These are phyloP conservation scores for Odocoileus hemionus DNA, from an alignment of 2,113 vertebrate species.

Conservation along the genomic window DNA sequence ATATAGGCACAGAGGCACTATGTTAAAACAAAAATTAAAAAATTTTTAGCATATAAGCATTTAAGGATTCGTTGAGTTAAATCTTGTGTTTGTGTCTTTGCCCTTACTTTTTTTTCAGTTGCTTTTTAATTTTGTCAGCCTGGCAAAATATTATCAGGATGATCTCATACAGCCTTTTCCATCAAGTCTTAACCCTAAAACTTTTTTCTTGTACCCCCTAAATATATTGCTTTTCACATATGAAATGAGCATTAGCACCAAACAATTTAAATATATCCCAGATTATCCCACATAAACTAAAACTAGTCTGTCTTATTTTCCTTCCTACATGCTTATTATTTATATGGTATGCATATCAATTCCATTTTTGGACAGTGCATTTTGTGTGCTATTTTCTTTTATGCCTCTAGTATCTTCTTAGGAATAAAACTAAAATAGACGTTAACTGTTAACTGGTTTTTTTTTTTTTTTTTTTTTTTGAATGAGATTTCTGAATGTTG, in stretches of 20 bases:
- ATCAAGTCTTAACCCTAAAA: not conserved
- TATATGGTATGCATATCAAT: not conserved
- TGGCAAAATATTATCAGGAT: not conserved
- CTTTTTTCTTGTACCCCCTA: not conserved
- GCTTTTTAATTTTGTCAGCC: not conserved
- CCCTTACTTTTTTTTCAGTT: not conserved
- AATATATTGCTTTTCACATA: not conserved
- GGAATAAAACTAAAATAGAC: not conserved
- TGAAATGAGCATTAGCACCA: not conserved
- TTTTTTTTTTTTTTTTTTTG: conserved; percentile 18
- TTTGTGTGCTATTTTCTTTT: not conserved
- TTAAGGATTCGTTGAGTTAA: not conserved
- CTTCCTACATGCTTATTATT: not conserved
- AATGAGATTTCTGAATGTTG: not conserved
- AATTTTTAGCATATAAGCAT: not conserved
- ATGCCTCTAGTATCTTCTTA: not conserved
- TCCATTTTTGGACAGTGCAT: not conserved
- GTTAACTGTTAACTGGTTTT: not conserved
- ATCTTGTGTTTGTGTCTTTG: not conserved
- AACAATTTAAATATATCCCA: not conserved
- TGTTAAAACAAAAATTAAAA: conserved; percentile 8
- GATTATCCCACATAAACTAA: not conserved
- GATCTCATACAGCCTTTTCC: not conserved
- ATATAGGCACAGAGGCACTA: not conserved
- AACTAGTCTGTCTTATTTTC: not conserved